Evolutionary conservation across 2,113 vertebrate species (phyloP).

Genomic region (Columba livia): DNA sequence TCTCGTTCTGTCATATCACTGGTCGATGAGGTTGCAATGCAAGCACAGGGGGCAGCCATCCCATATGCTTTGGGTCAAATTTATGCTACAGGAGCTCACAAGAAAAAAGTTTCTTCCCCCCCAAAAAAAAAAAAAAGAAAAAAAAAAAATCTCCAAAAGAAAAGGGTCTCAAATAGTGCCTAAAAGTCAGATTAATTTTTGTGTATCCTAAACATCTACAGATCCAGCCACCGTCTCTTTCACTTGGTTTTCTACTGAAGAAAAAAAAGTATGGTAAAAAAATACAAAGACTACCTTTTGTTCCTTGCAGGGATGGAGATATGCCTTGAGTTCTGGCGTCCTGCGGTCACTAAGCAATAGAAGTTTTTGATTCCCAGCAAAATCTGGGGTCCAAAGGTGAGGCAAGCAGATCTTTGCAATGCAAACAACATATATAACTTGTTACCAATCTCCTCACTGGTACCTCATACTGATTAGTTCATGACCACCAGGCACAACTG

Average conservation of each 20-base stretch:
- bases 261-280: background rate
- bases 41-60: background rate
- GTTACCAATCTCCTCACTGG: background rate
- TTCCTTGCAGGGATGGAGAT: background rate
- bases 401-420: background rate
- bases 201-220: background rate
- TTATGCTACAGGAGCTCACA: background rate
- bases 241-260: background rate
- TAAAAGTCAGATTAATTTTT: background rate
- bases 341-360: background rate
- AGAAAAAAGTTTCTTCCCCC: background rate
- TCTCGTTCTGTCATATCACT: background rate
- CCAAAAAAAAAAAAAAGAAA: background rate
- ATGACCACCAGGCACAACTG: background rate
- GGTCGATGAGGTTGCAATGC: background rate
- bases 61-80: background rate
- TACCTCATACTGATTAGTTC: background rate
- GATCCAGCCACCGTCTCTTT: background rate
- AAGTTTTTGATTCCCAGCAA: background rate
- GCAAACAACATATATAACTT: background rate
- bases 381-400: background rate
- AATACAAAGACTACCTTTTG: background rate
- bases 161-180: background rate
- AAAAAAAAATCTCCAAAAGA: background rate
- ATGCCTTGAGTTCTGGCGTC: background rate